These are phyloP conservation scores for Strongylocentrotus purpuratus DNA, from an alignment of 35 echinoderm and acorn worm species.

Conservation along the genomic window DNA sequence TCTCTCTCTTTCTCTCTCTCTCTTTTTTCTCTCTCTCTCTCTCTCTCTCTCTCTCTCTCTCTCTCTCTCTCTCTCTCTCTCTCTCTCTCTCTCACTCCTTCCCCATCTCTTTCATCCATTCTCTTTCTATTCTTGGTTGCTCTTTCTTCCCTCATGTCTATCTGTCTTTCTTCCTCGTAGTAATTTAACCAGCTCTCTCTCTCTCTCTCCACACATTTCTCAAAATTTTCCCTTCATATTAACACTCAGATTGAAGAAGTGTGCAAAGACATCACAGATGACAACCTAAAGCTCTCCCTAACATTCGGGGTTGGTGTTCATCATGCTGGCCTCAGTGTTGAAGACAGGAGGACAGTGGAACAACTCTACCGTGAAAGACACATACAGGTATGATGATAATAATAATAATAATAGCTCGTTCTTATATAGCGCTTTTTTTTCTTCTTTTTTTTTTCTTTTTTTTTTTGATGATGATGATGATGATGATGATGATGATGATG, in stretches of 20 bases:
- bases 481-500: too few species aligned
- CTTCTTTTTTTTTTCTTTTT: too few species aligned
- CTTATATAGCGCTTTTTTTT: too few species aligned
- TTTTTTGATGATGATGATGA: too few species aligned
- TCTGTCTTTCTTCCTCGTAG: background rate
- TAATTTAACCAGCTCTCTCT: background rate
- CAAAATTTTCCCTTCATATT: background rate
- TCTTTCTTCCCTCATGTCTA: background rate
- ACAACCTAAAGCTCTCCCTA: background rate
- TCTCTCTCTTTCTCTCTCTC: too few species aligned
- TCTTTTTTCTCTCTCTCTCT: too few species aligned
- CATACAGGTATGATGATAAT: slow-evolving; percentile 3
- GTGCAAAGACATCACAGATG: background rate
- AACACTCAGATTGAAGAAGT: background rate
- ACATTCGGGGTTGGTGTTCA: slow-evolving; percentile 14
- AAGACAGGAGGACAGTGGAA: slow-evolving; percentile 32
- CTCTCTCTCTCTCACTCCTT: too few species aligned
- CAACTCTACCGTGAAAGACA: background rate
- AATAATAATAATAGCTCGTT: too few species aligned
- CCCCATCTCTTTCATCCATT: too few species aligned
- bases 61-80: too few species aligned
- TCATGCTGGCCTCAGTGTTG: background rate
- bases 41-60: too few species aligned
- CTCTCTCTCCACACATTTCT: background rate
- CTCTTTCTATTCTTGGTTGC: background rate